These are phyloP conservation scores for Atherinomorus stipes DNA, from an alignment of 2,113 vertebrate genomes.

Conservation along the genomic window DNA sequence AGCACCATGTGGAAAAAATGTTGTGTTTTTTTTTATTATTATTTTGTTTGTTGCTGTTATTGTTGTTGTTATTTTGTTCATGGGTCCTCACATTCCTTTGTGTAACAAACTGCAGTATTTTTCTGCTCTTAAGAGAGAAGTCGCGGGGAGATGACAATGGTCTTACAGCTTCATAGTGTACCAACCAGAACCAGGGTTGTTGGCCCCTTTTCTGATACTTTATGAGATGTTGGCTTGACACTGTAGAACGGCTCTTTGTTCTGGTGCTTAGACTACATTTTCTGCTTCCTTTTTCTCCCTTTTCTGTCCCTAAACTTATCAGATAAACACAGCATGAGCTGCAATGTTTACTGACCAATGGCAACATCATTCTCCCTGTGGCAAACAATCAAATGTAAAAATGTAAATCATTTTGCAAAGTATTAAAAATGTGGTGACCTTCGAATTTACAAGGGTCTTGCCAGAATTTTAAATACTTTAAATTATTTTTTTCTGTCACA, in stretches of 20 bases:
- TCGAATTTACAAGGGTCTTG: conserved; percentile 30
- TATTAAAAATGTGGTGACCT: conserved; percentile 58
- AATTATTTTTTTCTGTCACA: conserved; percentile 64
- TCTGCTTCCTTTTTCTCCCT: conserved; percentile 43
- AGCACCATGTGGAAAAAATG: conserved; percentile 81
- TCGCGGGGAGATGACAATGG: conserved; percentile 55
- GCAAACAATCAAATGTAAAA: conserved; percentile 91
- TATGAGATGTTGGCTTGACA: conserved; percentile 45
- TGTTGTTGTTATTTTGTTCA: conserved; percentile 81
- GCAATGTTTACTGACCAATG: conserved; percentile 51
- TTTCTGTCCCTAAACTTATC: conserved; percentile 33
- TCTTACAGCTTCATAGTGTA: conserved; percentile 60
- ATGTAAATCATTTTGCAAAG: conserved; percentile 75
- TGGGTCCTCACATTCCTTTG: conserved; percentile 79
- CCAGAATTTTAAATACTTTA: conserved; percentile 69
- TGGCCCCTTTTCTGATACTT: conserved; percentile 38
- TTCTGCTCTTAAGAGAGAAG: conserved; percentile 67
- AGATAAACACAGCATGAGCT: conserved; percentile 53
- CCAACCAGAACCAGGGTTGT: conserved; percentile 53
- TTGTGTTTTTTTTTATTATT: conserved; percentile 77
- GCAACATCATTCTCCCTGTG: conserved; percentile 79
- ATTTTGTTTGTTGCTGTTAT: conserved; percentile 73
- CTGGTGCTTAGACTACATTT: conserved; percentile 67
- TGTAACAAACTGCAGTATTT: conserved; percentile 74
- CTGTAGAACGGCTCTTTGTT: conserved; percentile 48